phyloP scores from a whole-genome alignment of 2,797 vertebrate species.

The Vespertilio murinus region DNA sequence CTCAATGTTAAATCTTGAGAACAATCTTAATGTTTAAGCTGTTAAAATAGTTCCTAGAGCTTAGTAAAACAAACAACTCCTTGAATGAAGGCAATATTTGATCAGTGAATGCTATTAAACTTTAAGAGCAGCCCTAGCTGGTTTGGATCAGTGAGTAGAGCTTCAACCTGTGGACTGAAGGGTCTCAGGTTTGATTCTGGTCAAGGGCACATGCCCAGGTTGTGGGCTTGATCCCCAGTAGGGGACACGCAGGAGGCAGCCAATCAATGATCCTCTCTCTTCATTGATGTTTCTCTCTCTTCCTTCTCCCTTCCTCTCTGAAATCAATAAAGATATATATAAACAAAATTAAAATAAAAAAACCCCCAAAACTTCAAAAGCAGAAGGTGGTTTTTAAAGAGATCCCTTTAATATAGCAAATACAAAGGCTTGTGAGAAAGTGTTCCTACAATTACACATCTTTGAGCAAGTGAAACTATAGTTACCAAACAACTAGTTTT shows the following conservation, averaged over 20 bases:
- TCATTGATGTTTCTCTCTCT: too few species aligned
- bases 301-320: too few species aligned
- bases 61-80: background rate
- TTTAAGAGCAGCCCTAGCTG: background rate
- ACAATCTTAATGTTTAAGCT: background rate
- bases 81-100: background rate
- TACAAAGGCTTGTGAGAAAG: background rate
- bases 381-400: background rate
- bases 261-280: too few species aligned
- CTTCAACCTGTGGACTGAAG: too few species aligned
- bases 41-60: background rate
- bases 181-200: too few species aligned
- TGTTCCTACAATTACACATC: background rate
- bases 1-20: background rate
- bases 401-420: conserved; percentile 8
- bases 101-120: background rate
- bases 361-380: background rate
- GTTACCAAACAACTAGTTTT: conserved; percentile 82
- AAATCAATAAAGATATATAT: too few species aligned
- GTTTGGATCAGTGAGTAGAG: too few species aligned
- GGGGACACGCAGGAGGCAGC: too few species aligned
- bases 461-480: conserved; percentile 49
- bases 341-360: too few species aligned
- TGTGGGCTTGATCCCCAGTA: too few species aligned
- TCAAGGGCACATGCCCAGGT: too few species aligned